Conservation (phyloP, 2,888 invertebrate species). For the Heliconius ismenius region DNA sequence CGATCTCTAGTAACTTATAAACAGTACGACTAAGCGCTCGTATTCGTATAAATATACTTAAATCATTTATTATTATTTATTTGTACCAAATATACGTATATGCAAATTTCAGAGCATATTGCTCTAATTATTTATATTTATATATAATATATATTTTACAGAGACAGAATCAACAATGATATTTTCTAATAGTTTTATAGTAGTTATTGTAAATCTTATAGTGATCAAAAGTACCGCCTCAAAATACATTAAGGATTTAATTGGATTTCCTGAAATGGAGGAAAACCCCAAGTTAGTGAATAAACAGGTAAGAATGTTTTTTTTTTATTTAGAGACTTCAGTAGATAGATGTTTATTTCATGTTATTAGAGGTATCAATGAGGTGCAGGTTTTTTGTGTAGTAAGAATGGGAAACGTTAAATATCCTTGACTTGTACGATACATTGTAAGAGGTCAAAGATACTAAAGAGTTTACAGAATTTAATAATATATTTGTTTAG, state of each 20-base stretch:
- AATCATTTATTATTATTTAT: background rate
- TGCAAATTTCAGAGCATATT: background rate
- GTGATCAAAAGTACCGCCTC: slow-evolving; percentile 49
- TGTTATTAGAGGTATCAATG: background rate
- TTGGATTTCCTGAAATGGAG: slow-evolving; percentile 73
- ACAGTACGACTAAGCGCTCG: slow-evolving; percentile 46
- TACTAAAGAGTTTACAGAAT: background rate
- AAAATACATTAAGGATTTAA: slow-evolving; percentile 54
- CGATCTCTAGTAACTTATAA: slow-evolving; percentile 52
- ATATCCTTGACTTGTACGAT: background rate
- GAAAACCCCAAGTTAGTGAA: slow-evolving; percentile 63
- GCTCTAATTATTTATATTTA: background rate
- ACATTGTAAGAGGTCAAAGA: background rate
- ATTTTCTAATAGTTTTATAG: slow-evolving; percentile 31
- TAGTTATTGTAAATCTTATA: slow-evolving; percentile 41
- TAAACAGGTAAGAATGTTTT: slow-evolving; percentile 59
- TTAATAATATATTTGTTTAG: background rate
- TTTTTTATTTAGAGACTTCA: background rate
- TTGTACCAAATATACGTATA: background rate
- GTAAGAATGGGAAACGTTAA: background rate
- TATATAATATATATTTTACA: background rate
- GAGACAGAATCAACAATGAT: slow-evolving; percentile 47
- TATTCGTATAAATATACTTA: slow-evolving; percentile 27
- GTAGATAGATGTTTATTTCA: background rate
- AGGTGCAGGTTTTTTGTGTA: background rate